Evolutionary conservation across 2,113 vertebrate genomes (phyloP).

Genomic region (Chascanopsetta lugubris): DNA sequence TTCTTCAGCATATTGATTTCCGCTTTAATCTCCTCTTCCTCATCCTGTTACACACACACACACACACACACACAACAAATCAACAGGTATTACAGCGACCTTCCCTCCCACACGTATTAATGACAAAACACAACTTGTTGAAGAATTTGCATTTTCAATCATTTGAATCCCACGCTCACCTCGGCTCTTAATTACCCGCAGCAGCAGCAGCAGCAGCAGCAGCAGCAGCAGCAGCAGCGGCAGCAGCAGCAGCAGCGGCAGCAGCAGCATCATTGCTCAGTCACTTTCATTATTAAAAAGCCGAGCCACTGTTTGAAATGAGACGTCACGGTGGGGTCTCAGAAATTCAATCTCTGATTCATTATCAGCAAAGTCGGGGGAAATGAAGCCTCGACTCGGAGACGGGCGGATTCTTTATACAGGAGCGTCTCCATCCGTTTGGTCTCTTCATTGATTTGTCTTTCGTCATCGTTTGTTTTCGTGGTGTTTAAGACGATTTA

Average conservation of each 20-base stretch:
- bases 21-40: slow-evolving; percentile 97
- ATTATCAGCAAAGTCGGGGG: slow-evolving; percentile 29
- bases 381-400: slow-evolving; percentile 46
- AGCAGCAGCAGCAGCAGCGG: slow-evolving; percentile 39
- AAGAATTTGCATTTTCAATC: slow-evolving; percentile 25
- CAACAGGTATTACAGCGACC: slow-evolving; percentile 21
- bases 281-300: slow-evolving; percentile 36
- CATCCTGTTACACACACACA: slow-evolving; percentile 71
- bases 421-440: slow-evolving; percentile 12
- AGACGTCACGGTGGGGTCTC: slow-evolving; percentile 19
- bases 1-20: slow-evolving; percentile 99
- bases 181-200: slow-evolving; percentile 42
- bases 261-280: slow-evolving; percentile 51
- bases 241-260: slow-evolving; percentile 36
- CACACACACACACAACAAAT: slow-evolving; percentile 23
- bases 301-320: slow-evolving; percentile 17
- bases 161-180: neutral
- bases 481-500: slow-evolving; percentile 19
- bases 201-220: slow-evolving; percentile 36
- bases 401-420: slow-evolving; percentile 11
- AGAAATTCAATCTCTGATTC: slow-evolving; percentile 31
- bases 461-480: slow-evolving; percentile 20
- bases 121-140: slow-evolving; percentile 6
- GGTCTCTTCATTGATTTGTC: slow-evolving; percentile 30
- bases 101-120: neutral